These are phyloP conservation scores for Coreius guichenoti DNA, from an alignment of 2,797 vertebrate genomes.

Conservation along the genomic window DNA sequence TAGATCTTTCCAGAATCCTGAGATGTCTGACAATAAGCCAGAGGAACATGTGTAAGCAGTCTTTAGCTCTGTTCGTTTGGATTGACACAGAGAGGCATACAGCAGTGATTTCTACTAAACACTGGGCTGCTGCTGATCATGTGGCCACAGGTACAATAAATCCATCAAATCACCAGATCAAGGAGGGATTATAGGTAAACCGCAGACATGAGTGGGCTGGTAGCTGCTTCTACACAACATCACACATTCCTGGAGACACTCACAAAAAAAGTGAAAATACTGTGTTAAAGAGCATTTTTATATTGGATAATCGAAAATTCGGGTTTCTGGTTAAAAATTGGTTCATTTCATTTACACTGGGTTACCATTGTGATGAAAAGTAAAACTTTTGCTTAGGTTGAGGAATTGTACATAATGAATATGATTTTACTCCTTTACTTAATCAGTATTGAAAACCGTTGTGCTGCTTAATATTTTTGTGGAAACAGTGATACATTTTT, in stretches of 20 bases:
- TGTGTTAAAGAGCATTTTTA: neutral
- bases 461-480: neutral
- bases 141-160: slow-evolving; percentile 79
- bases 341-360: neutral
- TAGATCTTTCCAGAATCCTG: slow-evolving; percentile 21
- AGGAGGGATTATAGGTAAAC: slow-evolving; percentile 82
- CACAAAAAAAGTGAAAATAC: neutral
- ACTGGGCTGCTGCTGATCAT: slow-evolving; percentile 80
- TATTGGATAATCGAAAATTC: neutral
- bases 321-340: neutral
- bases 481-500: neutral
- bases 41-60: slow-evolving; percentile 73
- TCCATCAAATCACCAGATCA: slow-evolving; percentile 86
- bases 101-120: slow-evolving; percentile 83
- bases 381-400: too few relatives aligned
- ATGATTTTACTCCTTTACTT: too few relatives aligned
- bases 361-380: too few relatives aligned
- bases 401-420: too few relatives aligned
- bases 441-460: neutral
- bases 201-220: slow-evolving; percentile 74
- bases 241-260: slow-evolving; percentile 19
- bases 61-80: slow-evolving; percentile 62
- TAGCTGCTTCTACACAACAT: slow-evolving; percentile 28
- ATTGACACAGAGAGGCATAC: slow-evolving; percentile 71
- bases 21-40: slow-evolving; percentile 63